Conservation (phyloP, 2,888 invertebrate species). For the Ophion ventricosus region DNA sequence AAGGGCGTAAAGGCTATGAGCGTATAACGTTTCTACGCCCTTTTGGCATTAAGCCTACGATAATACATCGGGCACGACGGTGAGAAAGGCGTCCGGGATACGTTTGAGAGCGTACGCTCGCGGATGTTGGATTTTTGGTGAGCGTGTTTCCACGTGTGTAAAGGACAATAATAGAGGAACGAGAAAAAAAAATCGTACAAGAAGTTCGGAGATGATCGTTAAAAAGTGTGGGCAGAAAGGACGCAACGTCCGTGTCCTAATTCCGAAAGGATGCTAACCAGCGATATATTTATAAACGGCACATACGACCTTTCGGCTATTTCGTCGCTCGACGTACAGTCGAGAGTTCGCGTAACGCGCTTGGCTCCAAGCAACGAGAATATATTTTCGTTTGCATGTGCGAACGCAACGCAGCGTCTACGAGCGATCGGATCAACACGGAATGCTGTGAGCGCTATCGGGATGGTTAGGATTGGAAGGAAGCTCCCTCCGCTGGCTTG, state of each 20-base stretch:
- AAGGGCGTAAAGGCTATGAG: not conserved
- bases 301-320: slow-evolving; percentile 18
- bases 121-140: not conserved
- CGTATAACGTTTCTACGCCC: not conserved
- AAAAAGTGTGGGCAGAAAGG: not conserved
- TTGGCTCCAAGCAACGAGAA: slow-evolving; percentile 1
- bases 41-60: not conserved
- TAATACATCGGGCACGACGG: not conserved
- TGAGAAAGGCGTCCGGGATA: not conserved
- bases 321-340: slow-evolving; percentile 5
- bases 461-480: slow-evolving; percentile 73
- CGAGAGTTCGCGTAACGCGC: slow-evolving; percentile 12
- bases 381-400: slow-evolving; percentile 33
- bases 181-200: not conserved
- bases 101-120: not conserved
- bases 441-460: slow-evolving; percentile 73
- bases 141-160: not conserved
- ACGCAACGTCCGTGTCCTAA: not conserved
- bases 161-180: not conserved
- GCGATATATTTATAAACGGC: not conserved
- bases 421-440: slow-evolving; percentile 67
- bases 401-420: slow-evolving; percentile 23
- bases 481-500: slow-evolving; percentile 73
- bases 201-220: not conserved
- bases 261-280: not conserved